These are phyloP conservation scores for Donacobius atricapilla DNA, from an alignment of 2,113 vertebrate genomes.

Conservation along the genomic window DNA sequence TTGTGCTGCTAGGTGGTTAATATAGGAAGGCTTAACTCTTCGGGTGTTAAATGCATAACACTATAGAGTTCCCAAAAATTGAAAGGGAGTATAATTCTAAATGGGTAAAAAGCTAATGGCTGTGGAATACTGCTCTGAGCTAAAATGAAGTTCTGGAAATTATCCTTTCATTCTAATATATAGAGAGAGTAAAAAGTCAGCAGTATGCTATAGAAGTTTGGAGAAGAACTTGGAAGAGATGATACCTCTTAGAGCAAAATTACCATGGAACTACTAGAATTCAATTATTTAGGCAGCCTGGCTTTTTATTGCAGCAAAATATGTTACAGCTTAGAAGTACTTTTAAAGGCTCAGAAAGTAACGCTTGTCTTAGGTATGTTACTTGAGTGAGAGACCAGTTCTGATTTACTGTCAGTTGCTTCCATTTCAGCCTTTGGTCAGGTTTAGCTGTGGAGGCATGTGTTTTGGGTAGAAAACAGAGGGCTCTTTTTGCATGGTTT, in stretches of 20 bases:
- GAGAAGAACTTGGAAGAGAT: background rate
- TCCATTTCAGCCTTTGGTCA: background rate
- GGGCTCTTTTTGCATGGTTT: background rate
- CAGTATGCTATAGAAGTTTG: background rate
- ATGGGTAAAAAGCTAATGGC: background rate
- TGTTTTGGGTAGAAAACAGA: background rate
- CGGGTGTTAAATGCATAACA: background rate
- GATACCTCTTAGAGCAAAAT: background rate
- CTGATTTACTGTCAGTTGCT: background rate
- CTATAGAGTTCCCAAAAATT: background rate
- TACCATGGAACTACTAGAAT: background rate
- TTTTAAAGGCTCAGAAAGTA: background rate
- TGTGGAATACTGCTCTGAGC: background rate
- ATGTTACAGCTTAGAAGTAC: background rate
- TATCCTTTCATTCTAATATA: background rate
- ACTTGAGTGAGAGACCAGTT: background rate
- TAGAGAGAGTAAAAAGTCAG: background rate
- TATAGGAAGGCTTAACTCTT: background rate
- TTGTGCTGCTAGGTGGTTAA: background rate
- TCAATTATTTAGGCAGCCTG: background rate
- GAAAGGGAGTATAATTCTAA: background rate
- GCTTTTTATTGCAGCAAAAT: constrained; percentile 1
- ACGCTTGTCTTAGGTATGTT: background rate
- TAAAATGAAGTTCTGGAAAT: background rate
- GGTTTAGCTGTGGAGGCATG: background rate